Evolutionary conservation across 37 sponge, comb jelly and placozoan species (phyloP).

Genomic region (Spongia lamella): DNA sequence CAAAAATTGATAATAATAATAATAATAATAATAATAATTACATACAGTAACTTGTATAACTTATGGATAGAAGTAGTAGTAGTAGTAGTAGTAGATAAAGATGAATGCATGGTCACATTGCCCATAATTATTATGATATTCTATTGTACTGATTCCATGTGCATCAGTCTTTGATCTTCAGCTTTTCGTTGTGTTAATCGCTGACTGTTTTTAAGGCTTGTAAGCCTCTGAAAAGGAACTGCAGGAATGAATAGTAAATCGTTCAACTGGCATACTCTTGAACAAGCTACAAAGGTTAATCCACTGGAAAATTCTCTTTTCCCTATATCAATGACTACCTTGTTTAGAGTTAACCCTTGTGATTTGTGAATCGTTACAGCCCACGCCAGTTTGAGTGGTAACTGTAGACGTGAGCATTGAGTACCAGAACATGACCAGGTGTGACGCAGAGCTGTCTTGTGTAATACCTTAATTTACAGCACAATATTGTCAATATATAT

Average conservation of each 20-base stretch:
- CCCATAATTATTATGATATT: too few relatives aligned
- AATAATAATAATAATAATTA: too few relatives aligned
- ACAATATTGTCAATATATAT: too few relatives aligned
- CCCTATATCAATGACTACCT: slow-evolving; percentile 38
- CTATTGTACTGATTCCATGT: too few relatives aligned
- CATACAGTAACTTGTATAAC: too few relatives aligned
- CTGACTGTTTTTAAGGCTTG: slow-evolving; percentile 16
- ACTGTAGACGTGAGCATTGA: slow-evolving; percentile 1
- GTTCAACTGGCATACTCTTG: slow-evolving; percentile 16
- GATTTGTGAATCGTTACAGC: slow-evolving; percentile 59
- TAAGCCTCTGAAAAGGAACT: slow-evolving; percentile 8
- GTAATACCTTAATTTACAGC: too few relatives aligned
- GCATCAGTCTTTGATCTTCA: too few relatives aligned
- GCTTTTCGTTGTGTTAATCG: slow-evolving; percentile 5
- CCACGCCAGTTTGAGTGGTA: slow-evolving; percentile 25
- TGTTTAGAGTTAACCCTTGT: slow-evolving; percentile 34
- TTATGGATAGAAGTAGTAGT: too few relatives aligned
- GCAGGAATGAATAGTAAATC: slow-evolving; percentile 10
- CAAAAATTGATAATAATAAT: too few relatives aligned
- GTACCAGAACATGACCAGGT: background rate
- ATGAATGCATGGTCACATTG: too few relatives aligned
- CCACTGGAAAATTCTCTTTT: slow-evolving; percentile 35
- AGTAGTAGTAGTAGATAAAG: too few relatives aligned
- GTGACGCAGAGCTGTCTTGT: background rate
- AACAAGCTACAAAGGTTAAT: slow-evolving; percentile 43